Evolutionary conservation across 2,113 vertebrate genomes (phyloP).

Genomic region (Platanista minor): DNA sequence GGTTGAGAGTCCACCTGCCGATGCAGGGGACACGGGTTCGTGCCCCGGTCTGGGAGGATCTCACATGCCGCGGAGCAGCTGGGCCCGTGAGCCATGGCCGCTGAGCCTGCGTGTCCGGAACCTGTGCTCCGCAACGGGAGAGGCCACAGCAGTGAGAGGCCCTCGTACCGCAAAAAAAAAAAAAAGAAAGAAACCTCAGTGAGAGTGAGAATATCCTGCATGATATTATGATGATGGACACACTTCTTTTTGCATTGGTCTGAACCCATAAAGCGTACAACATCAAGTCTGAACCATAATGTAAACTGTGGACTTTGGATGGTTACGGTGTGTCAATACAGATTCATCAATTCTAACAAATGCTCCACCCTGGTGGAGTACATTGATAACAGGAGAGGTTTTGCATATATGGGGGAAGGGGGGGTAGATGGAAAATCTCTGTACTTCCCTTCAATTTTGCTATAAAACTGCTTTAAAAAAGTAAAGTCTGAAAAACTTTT

Average conservation of each 20-base stretch:
- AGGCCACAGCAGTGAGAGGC: too few relatives aligned
- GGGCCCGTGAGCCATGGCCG: too few relatives aligned
- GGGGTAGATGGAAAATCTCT: not conserved
- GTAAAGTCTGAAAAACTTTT: not conserved
- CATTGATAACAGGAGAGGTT: not conserved
- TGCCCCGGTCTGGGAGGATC: too few relatives aligned
- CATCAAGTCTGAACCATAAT: too few relatives aligned
- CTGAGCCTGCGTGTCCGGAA: too few relatives aligned
- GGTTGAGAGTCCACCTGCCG: too few relatives aligned
- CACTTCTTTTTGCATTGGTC: not conserved
- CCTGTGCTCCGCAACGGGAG: too few relatives aligned
- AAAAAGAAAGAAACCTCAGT: not conserved
- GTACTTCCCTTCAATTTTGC: not conserved
- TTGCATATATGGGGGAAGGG: too few relatives aligned
- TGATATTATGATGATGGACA: not conserved
- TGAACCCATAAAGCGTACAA: not conserved
- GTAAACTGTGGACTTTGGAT: not conserved
- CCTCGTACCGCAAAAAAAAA: too few relatives aligned
- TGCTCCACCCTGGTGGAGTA: too few relatives aligned
- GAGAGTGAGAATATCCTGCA: not conserved
- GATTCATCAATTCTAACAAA: not conserved
- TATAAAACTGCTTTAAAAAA: not conserved
- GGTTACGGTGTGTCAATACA: accelerated
- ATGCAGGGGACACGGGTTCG: too few relatives aligned
- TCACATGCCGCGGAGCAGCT: too few relatives aligned